Evolutionary conservation across 2,888 invertebrate genomes (phyloP), one percentile per base, ranked within the genome.

Genomic region (Pheosia tremula): DNA sequence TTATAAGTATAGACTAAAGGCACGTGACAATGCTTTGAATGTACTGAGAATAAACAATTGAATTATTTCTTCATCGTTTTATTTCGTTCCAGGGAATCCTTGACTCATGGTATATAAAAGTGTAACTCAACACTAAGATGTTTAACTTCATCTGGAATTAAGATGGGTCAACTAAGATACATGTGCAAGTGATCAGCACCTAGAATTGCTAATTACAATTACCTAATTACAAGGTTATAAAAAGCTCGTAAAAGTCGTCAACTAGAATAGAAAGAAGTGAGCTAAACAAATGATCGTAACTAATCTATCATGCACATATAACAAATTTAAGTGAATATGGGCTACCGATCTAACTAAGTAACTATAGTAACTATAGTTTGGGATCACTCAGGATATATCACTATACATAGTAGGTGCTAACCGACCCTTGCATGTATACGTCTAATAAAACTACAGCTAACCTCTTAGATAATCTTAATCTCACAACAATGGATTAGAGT

Each of bases 1-100:
- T 67, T 88, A 85, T 89, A 89, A 71, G 88, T 85, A 88, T 88
- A 87, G 83, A 78, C 78, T 88, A 88, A 84, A 80, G 81, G 81
- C 86, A 87, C 86, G 78, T 72, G 73, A 82, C 74, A 84, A 88
- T 85, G 92, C 93, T 93, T 93, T 93, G 84, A 87, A 88, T 93
- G 93, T 93, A 93, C 91, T 88, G 90, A 90, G 72, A 89, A 89
- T 90, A 91, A 92, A 89, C 75, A 74, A 86, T 88, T 88, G 80
- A 81, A 80, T 81, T 82, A 84, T 72, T 76, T n/a, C 62, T 45
- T 45, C 57, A 69, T 71, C 57, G 70, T 85, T 79, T 79, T 71
- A 77, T 83, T 79, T 59, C 38, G 55, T 45, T 43, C 43, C 9
- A 47, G n/a, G 47, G n/a, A 47, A 11, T 11, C 47, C n/a, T 45